Conservation (phyloP, 2,113 vertebrate genomes). For the Uropsilus gracilis region DNA sequence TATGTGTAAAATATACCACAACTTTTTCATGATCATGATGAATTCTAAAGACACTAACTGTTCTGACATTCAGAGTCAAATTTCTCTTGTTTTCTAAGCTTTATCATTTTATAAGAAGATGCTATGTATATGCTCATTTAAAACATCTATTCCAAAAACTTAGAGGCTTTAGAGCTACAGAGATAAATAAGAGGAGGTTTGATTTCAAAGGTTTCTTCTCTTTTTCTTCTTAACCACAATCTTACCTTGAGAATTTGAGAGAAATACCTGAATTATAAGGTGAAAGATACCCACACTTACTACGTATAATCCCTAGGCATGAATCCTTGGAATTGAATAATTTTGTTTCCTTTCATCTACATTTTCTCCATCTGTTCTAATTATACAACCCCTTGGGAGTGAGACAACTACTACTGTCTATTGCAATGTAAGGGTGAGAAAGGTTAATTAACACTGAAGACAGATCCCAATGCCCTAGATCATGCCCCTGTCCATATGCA, state of each 20-base stretch:
- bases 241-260: background rate
- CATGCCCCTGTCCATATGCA: conserved; percentile 77
- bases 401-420: conserved; percentile 79
- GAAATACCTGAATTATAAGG: background rate
- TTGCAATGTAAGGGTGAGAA: conserved; percentile 79
- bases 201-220: background rate
- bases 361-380: conserved; percentile 83
- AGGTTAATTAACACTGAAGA: conserved; percentile 87
- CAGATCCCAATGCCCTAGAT: conserved; percentile 77
- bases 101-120: background rate
- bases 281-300: background rate
- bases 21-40: no score
- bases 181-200: background rate
- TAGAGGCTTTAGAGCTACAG: background rate
- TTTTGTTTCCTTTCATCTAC: conserved; percentile 50
- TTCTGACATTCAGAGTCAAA: background rate
- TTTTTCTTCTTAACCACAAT: background rate
- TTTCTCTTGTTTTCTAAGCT: background rate
- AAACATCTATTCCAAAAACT: background rate
- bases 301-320: background rate
- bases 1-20: no score
- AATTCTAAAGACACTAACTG: background rate
- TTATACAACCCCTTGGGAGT: conserved; percentile 78
- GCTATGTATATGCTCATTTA: background rate
- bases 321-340: conserved; percentile 46